Evolutionary conservation across 2,113 vertebrate genomes (phyloP).

Genomic region (Corythaixoides concolor): DNA sequence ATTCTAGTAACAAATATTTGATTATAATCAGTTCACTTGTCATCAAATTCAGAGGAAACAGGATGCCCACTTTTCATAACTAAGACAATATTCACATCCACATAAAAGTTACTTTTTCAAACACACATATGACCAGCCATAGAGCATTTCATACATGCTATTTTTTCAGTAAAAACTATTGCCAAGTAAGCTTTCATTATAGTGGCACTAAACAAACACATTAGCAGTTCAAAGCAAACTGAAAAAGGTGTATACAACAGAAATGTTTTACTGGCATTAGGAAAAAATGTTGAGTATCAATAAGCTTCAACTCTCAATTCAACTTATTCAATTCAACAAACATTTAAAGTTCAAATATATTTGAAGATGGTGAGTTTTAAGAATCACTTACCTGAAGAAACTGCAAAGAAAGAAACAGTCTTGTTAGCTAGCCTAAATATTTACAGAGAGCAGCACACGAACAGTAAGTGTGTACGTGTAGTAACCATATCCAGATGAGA

Average conservation of each 20-base stretch:
- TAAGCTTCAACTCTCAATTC: neutral
- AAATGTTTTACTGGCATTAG: neutral
- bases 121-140: constrained; percentile 33
- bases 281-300: constrained; percentile 44
- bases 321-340: neutral
- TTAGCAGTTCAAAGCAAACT: constrained; percentile 49
- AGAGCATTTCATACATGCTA: constrained; percentile 18
- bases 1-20: constrained; percentile 56
- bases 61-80: constrained; percentile 62
- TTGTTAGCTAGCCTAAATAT: constrained; percentile 15
- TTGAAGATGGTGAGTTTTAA: neutral
- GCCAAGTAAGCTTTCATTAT: constrained; percentile 72
- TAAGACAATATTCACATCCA: constrained; percentile 59
- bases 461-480: neutral
- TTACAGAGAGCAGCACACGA: neutral
- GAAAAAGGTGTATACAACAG: constrained; percentile 48
- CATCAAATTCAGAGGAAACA: constrained; percentile 51
- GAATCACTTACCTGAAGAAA: neutral
- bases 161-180: constrained; percentile 60
- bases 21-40: constrained; percentile 40
- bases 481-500: neutral
- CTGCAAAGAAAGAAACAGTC: neutral
- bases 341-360: constrained; percentile 24
- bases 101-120: constrained; percentile 6
- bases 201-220: constrained; percentile 64